Percentiles rank a stretch among this genome's conserved stretches.
phyloP scores from a whole-genome alignment of 2,888 invertebrate species.

The Deroplatys truncata region DNA sequence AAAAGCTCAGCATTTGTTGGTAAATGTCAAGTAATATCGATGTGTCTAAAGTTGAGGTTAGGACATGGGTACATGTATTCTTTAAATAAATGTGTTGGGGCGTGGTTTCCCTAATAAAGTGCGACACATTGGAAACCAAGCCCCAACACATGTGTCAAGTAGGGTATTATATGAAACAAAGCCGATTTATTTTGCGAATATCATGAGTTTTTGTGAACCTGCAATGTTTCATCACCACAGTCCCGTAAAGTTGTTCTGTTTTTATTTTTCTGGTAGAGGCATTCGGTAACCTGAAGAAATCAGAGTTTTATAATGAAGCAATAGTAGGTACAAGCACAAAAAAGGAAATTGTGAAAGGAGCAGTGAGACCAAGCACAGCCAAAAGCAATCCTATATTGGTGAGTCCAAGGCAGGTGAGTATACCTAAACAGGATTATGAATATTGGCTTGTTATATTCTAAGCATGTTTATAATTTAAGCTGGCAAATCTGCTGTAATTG shows the following conservation, averaged over 20 bases:
- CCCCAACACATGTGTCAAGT: too few relatives aligned
- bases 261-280: constrained; percentile 34
- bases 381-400: constrained; percentile 39
- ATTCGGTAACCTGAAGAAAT: constrained; percentile 39
- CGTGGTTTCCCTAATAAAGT: too few relatives aligned
- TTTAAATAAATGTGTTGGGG: too few relatives aligned
- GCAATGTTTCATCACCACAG: too few relatives aligned
- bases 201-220: too few relatives aligned
- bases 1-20: background rate
- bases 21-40: background rate
- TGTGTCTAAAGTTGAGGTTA: background rate
- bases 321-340: constrained; percentile 31
- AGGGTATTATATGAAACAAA: too few relatives aligned
- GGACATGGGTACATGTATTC: background rate
- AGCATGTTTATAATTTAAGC: background rate
- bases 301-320: constrained; percentile 38
- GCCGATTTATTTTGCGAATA: too few relatives aligned
- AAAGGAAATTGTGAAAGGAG: constrained; percentile 1
- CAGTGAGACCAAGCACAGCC: constrained; percentile 15
- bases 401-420: constrained; percentile 36
- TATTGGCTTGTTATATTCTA: background rate
- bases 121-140: too few relatives aligned
- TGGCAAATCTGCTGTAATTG: too few relatives aligned
- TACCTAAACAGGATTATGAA: background rate
- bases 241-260: too few relatives aligned